A percentile compares a stretch with the other conserved stretches of the same genome.
Conservation (phyloP, 2,797 vertebrate species). For the Selene dorsalis region DNA sequence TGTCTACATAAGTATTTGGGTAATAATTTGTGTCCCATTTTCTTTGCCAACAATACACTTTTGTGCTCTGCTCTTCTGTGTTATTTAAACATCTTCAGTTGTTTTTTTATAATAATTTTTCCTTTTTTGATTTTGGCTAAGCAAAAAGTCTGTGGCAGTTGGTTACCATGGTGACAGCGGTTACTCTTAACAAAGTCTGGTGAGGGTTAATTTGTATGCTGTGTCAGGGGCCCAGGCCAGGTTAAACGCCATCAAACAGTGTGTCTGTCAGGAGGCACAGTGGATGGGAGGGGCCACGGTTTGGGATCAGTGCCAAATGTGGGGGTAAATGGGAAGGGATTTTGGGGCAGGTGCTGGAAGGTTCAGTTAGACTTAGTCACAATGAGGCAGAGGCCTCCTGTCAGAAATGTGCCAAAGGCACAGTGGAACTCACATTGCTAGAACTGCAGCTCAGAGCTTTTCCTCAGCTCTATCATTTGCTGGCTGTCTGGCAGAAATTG, state of each 20-base stretch:
- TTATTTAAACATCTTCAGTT: conserved; percentile 22
- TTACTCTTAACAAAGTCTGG: conserved; percentile 30
- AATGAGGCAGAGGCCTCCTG: conserved; percentile 40
- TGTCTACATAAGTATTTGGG: conserved; percentile 18
- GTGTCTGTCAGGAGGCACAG: conserved; percentile 25
- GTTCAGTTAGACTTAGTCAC: conserved; percentile 38
- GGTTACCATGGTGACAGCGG: conserved; percentile 49
- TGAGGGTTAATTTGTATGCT: conserved; percentile 52
- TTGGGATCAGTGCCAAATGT: conserved; percentile 45
- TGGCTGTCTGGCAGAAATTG: conserved; percentile 30
- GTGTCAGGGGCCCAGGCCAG: conserved; percentile 33
- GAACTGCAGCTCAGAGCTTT: conserved; percentile 42
- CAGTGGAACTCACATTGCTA: conserved; percentile 15
- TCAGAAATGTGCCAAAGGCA: conserved; percentile 45
- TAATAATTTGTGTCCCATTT: conserved; percentile 5
- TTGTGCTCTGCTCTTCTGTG: conserved; percentile 17
- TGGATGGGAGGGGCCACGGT: background rate
- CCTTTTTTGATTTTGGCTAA: conserved; percentile 12
- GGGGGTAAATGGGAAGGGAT: conserved; percentile 26
- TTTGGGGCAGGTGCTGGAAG: conserved; percentile 33
- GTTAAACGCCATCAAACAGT: conserved; percentile 39
- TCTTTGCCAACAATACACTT: conserved; percentile 24
- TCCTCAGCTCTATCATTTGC: conserved; percentile 28
- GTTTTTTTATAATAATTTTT: conserved; percentile 16
- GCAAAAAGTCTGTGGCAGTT: conserved; percentile 37